phyloP scores from a whole-genome alignment of 2,797 vertebrate species.

The Bothrops alternatus region DNA sequence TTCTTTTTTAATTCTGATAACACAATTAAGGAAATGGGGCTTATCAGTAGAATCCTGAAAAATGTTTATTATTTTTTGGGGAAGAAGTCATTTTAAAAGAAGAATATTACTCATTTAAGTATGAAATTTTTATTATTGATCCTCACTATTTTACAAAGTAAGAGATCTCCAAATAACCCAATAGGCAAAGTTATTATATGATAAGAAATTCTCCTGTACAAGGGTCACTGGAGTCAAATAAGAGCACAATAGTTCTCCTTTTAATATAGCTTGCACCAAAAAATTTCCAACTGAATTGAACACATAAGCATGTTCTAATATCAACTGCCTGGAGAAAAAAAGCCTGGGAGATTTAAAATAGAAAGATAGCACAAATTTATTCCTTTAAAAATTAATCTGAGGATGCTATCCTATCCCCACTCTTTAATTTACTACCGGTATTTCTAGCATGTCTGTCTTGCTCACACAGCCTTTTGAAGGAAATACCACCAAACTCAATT shows the following conservation, averaged over 20 bases:
- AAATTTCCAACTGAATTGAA: neutral
- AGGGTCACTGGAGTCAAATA: neutral
- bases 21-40: neutral
- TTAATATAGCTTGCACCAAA: neutral
- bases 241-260: neutral
- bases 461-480: neutral
- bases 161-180: conserved; percentile 38
- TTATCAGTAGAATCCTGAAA: neutral
- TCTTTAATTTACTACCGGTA: neutral
- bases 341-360: neutral
- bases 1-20: neutral
- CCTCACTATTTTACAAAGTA: conserved; percentile 44
- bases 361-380: neutral
- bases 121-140: conserved; percentile 54
- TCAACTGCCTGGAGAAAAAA: neutral
- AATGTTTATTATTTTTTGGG: conserved; percentile 22
- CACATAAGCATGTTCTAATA: neutral
- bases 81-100: conserved; percentile 38
- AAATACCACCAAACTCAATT: neutral
- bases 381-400: neutral
- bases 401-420: neutral
- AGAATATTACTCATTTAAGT: conserved; percentile 48
- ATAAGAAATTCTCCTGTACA: neutral
- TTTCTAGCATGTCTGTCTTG: neutral
- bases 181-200: neutral